Conservation (phyloP, 2,888 invertebrate species). For the Beris chalybata region DNA sequence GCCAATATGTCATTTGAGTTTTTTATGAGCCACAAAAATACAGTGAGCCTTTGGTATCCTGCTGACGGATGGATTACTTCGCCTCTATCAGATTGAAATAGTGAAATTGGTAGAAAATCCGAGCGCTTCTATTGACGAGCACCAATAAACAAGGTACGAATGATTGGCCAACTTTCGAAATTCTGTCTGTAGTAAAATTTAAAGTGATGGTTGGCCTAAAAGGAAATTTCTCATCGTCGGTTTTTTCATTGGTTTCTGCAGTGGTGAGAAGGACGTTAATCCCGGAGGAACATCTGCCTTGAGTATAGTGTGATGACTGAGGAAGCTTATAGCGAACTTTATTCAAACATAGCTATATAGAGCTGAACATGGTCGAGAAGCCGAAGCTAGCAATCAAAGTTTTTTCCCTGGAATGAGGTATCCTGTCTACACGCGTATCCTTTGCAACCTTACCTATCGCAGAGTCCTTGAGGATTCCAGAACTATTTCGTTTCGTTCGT, state of each 20-base stretch:
- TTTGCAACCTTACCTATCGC: constrained; percentile 2
- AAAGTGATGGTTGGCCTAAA: constrained; percentile 8
- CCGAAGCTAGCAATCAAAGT: too few relatives aligned
- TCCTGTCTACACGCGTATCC: neutral
- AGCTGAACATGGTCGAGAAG: too few relatives aligned
- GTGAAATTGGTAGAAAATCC: neutral
- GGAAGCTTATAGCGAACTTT: too few relatives aligned
- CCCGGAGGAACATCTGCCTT: too few relatives aligned
- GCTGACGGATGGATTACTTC: constrained; percentile 23
- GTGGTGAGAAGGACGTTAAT: too few relatives aligned
- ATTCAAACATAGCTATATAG: too few relatives aligned
- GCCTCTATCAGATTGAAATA: constrained; percentile 1
- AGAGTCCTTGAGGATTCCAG: constrained; percentile 26
- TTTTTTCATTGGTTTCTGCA: too few relatives aligned
- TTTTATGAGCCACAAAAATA: constrained; percentile 31
- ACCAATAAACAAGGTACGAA: constrained; percentile 21
- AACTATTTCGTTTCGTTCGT: constrained; percentile 27
- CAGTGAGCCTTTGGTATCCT: constrained; percentile 25
- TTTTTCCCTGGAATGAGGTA: too few relatives aligned
- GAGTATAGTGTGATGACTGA: too few relatives aligned
- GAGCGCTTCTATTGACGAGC: constrained; percentile 2
- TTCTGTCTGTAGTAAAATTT: constrained; percentile 17
- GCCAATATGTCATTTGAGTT: constrained; percentile 37
- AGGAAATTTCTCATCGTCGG: neutral
- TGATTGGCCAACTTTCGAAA: constrained; percentile 18